Evolutionary conservation across 2,113 vertebrate species (phyloP), one percentile per base, ranked within the genome.

Genomic region (Malurus elegans): DNA sequence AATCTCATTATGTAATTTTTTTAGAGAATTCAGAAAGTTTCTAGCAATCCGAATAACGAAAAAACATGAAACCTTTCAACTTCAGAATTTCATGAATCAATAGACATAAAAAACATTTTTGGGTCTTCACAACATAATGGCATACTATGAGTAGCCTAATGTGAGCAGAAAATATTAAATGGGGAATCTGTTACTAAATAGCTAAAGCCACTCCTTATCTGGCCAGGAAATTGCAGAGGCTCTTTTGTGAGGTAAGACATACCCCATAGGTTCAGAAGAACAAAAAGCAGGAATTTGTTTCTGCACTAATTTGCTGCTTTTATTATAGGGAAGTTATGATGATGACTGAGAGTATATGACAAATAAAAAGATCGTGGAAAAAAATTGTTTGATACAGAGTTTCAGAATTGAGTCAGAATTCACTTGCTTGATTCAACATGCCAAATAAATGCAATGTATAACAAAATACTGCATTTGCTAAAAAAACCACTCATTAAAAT

Each of bases 401-500:
- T 93, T 73, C 28, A 92, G n/a, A 51, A 19, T 36, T 90, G 60
- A 90, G 12, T 90, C 53, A 86, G 56, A 72, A 92, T 95, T 96
- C 67, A 70, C 47, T 93, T 91, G 36, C 88, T 91, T 95, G 83
- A 96, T 95, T 95, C 96, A 95, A 86, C 56, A 89, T 57, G 36
- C 23, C 75, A 96, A 95, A 95, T 94, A 79, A 96, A 93, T 60
- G 67, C 18, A 72, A 60, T 36, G 31, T 88, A 69, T 96, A 97
- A 91, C 57, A 95, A 97, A 95, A 96, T 94, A 88, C 48, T 94
- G 26, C 84, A 76, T 92, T 97, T 96, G 42, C 60, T 95, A 96
- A 97, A 98, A 97, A 97, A 97, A 97, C 97, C 95, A 90, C 56
- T 74, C 21, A 26, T 91, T 95, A 82, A 95, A 96, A 96, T 96